Conservation (phyloP, 2,888 invertebrate genomes). For the Dynastes hyllus region DNA sequence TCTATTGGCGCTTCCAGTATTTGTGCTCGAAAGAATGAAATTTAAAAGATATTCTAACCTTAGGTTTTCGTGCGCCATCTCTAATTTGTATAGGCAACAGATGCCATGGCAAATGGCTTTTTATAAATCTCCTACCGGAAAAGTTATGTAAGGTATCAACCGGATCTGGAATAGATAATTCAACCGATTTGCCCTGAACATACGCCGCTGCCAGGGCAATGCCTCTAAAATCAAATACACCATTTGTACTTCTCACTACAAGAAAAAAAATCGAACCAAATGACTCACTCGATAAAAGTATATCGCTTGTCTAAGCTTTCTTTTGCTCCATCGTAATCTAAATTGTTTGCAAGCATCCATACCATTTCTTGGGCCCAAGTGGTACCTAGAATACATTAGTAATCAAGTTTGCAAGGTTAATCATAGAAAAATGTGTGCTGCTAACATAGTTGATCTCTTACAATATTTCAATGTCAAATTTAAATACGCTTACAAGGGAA, state of each 20-base stretch:
- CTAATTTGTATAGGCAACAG: constrained; percentile 58
- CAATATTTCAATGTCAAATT: too few species aligned
- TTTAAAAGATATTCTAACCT: constrained; percentile 10
- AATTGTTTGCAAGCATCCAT: constrained; percentile 77
- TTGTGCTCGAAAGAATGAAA: too few species aligned
- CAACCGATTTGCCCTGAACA: neutral
- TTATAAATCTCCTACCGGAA: constrained; percentile 51
- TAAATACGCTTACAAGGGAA: too few species aligned
- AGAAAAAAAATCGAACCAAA: neutral
- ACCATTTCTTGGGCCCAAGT: constrained; percentile 84
- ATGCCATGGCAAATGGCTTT: constrained; percentile 57
- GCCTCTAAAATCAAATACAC: neutral
- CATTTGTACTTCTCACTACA: neutral
- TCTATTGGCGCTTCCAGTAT: too few species aligned
- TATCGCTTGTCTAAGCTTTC: neutral
- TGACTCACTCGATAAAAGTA: constrained; percentile 24
- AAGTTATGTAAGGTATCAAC: neutral
- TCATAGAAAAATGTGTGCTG: too few species aligned
- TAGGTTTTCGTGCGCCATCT: constrained; percentile 62
- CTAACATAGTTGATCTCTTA: too few species aligned
- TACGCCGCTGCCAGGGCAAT: neutral
- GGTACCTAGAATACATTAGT: constrained; percentile 72
- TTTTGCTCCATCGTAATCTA: constrained; percentile 75
- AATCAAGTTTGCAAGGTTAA: too few species aligned
- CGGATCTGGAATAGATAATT: constrained; percentile 11